Evolutionary conservation across 2,797 vertebrate species (phyloP).

Genomic region (Catostomus latipinnis): DNA sequence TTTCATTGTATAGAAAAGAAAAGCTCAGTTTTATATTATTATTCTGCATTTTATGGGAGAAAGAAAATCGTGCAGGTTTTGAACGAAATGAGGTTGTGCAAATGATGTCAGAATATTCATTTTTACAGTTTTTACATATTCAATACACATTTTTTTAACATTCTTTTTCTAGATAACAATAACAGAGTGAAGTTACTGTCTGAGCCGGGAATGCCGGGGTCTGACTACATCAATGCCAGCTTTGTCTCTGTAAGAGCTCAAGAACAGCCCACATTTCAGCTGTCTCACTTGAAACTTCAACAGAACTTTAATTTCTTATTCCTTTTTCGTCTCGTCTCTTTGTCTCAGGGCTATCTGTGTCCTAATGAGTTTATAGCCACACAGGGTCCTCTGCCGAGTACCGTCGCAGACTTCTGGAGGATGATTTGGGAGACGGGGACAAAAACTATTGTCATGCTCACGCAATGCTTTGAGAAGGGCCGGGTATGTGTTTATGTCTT

Average conservation of each 20-base stretch:
- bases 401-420: conserved; percentile 98
- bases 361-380: conserved; percentile 99
- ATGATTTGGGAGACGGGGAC: conserved; percentile 99
- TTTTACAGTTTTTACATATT: background rate
- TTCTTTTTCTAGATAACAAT: conserved; percentile 87
- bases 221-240: conserved; percentile 98
- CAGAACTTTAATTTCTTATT: background rate
- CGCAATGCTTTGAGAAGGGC: conserved; percentile 97
- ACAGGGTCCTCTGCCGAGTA: conserved; percentile 95
- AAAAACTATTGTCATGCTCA: conserved; percentile 94
- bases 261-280: conserved; percentile 2
- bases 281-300: background rate
- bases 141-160: background rate
- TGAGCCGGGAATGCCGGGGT: conserved; percentile 90
- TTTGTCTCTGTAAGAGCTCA: conserved; percentile 90
- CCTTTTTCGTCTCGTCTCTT: background rate
- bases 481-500: conserved; percentile 75
- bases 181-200: conserved; percentile 96
- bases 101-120: too few species aligned
- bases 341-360: conserved; percentile 91
- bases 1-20: too few species aligned
- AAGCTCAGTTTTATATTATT: too few species aligned
- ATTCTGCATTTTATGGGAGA: too few species aligned
- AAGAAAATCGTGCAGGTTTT: too few species aligned
- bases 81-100: too few species aligned